Conservation (phyloP, 2,113 vertebrate species). For the Ovibos moschatus region DNA sequence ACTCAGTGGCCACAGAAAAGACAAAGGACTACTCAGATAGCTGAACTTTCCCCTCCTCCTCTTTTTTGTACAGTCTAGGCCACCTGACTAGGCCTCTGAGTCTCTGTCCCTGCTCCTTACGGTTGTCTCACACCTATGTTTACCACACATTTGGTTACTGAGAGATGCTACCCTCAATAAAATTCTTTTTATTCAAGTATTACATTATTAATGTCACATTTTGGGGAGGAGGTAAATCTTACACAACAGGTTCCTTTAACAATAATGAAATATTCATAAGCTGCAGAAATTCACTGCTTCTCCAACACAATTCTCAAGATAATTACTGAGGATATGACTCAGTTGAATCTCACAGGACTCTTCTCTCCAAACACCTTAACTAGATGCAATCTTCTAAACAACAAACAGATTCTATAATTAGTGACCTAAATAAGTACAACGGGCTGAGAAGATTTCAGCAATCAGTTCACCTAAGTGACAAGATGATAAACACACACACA, state of each 20-base stretch:
- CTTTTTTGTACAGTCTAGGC: not conserved
- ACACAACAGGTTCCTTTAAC: not conserved
- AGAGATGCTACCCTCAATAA: not conserved
- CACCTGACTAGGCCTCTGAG: not conserved
- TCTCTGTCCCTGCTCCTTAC: not conserved
- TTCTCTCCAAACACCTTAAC: constrained; percentile 47
- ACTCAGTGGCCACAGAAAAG: not conserved
- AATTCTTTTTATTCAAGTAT: not conserved
- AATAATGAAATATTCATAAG: constrained; percentile 44
- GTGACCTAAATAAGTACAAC: constrained; percentile 51
- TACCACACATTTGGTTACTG: not conserved
- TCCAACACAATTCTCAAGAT: constrained; percentile 57
- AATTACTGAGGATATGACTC: constrained; percentile 49
- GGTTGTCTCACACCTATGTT: not conserved
- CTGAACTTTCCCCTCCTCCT: not conserved
- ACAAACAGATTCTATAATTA: constrained; percentile 67
- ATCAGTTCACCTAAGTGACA: constrained; percentile 14
- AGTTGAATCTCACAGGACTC: constrained; percentile 58
- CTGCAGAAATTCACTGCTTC: constrained; percentile 42
- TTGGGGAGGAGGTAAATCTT: not conserved
- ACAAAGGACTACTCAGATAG: not conserved
- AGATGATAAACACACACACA: not conserved
- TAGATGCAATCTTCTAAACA: constrained; percentile 49
- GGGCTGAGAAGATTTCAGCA: constrained; percentile 33
- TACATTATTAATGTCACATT: not conserved